Conservation (phyloP, 2,113 vertebrate species). For the Rutilus rutilus region DNA sequence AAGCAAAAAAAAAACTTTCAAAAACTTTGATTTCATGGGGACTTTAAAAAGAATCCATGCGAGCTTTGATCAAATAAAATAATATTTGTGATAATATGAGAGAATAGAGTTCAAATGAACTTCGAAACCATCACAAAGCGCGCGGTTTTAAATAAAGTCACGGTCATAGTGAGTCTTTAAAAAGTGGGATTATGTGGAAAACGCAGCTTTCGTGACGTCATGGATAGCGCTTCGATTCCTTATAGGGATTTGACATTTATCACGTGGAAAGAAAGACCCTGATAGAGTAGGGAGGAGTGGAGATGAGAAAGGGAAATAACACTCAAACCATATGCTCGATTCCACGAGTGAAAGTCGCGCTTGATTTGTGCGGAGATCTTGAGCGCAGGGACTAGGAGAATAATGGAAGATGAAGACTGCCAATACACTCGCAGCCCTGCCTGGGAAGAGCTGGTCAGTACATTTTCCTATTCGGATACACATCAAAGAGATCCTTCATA, state of each 20-base stretch:
- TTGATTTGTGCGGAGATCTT: neutral
- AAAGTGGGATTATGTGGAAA: neutral
- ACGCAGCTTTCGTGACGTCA: slow-evolving; percentile 50
- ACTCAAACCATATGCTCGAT: slow-evolving; percentile 36
- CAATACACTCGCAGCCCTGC: slow-evolving; percentile 83
- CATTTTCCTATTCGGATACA: neutral
- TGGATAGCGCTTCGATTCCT: slow-evolving; percentile 45
- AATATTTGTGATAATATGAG: neutral
- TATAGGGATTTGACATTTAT: slow-evolving; percentile 69
- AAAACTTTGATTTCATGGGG: too few species aligned
- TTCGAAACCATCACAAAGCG: neutral
- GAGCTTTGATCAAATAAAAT: neutral
- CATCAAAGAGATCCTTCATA: neutral
- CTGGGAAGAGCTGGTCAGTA: slow-evolving; percentile 85
- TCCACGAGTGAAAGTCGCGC: slow-evolving; percentile 28
- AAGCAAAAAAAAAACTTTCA: too few species aligned
- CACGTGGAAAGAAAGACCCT: slow-evolving; percentile 67
- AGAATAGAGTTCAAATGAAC: neutral
- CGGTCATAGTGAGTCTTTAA: neutral
- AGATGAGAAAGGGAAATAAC: slow-evolving; percentile 44
- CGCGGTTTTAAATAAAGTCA: neutral
- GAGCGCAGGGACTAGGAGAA: slow-evolving; percentile 61
- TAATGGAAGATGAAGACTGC: slow-evolving; percentile 82
- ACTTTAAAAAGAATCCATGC: neutral
- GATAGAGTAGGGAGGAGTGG: slow-evolving; percentile 44